Percentiles rank a stretch among this genome's conserved stretches.
These are phyloP conservation scores for Thalassoma bifasciatum DNA, from an alignment of 2,113 vertebrate genomes.

Conservation along the genomic window DNA sequence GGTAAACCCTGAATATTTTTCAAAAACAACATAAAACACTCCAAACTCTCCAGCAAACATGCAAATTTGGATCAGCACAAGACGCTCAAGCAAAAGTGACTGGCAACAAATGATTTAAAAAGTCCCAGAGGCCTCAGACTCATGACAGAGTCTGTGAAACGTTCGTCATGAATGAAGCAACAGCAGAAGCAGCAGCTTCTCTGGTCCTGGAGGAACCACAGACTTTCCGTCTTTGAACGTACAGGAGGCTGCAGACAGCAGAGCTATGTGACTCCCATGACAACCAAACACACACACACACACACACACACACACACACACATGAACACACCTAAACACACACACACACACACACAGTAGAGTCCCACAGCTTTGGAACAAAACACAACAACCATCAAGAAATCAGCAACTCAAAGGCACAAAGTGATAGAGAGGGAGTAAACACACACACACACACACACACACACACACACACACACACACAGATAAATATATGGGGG, in stretches of 20 bases:
- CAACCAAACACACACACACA: conserved; percentile 59
- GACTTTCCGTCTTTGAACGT: conserved; percentile 71
- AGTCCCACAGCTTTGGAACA: conserved; percentile 50
- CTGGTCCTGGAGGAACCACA: conserved; percentile 63
- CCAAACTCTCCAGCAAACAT: conserved; percentile 4
- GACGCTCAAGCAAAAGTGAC: conserved; percentile 46
- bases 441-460: conserved; percentile 2
- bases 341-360: too few species aligned
- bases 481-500: conserved; percentile 15
- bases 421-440: conserved; percentile 15
- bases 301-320: conserved; percentile 42
- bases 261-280: conserved; percentile 75
- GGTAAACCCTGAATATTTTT: conserved; percentile 36
- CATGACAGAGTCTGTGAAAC: conserved; percentile 57
- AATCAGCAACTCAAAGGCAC: conserved; percentile 31
- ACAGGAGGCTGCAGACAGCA: conserved; percentile 73
- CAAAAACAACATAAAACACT: conserved; percentile 22
- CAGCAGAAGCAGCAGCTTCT: conserved; percentile 45
- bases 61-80: conserved; percentile 32
- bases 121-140: conserved; percentile 40
- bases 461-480: conserved; percentile 10
- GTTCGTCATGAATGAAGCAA: conserved; percentile 44
- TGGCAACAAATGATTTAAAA: conserved; percentile 71
- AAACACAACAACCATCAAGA: conserved; percentile 26
- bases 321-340: conserved; percentile 65